Base-by-base conservation (phyloP, 2,113 vertebrate species). In the Aegithalos caudatus region DNA sequence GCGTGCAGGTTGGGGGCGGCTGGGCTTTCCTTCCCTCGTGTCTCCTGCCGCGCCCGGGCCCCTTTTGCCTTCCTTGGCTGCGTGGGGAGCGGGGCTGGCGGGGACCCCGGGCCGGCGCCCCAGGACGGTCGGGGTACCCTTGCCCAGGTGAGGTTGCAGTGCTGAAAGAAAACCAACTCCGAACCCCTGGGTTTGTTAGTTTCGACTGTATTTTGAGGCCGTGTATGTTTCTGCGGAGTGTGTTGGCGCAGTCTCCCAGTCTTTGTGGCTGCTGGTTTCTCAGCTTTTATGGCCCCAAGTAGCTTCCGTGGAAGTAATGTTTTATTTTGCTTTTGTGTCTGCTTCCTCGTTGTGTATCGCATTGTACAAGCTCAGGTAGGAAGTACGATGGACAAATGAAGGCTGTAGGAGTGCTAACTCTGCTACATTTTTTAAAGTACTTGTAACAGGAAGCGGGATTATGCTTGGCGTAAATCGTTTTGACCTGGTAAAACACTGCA, bases 401-500 rank as follows among this genome's bases (percentile, higher is more conserved):
- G 33, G 15, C 33, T n/a, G 1, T 14, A 15, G 44, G 22, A 64
- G 66, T 19, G 53, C 89, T 73, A 48, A 19, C 9, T 21, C 33
- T 57, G 6, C 29, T 40, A 33, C 89, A 2, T 90, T 81, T 92
- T 84, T 64, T 24, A 5, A 70, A 53, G 48, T 54, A 11, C 53
- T 84, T 72, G 62, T 69, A 85, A 72, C 70, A 87, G 95, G 95
- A 96, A 96, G 70, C 89, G 6, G 84, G 70, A 58, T 57, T 54
- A 54, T 58, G 25, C 42, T 79, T 54, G 61, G 48, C 15, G 1
- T 72, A 38, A 71, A 45, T 84, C 64, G 66, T 37, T 66, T 47
- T 81, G 70, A 45, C 50, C 38, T 17, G 13, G 9, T 65, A 66
- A 70, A 92, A 72, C 27, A 2, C 54, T n/a, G 1, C n/a, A 80